Base-by-base conservation (phyloP, 92 coral and sea anemone species). In the Porites cylindrica region DNA sequence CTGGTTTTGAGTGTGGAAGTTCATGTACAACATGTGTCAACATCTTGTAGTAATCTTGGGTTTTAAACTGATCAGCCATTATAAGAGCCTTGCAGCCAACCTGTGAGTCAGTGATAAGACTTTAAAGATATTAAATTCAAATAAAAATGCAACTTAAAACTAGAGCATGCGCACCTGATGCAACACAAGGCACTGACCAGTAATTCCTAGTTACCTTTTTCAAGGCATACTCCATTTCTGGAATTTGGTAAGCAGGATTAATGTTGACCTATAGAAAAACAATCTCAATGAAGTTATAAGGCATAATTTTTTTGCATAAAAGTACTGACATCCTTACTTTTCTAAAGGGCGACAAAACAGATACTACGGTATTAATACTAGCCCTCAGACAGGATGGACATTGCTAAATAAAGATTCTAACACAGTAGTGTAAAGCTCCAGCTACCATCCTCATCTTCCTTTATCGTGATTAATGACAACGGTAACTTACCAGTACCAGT, bases 71-170 rank as follows among this genome's bases (percentile, higher is more conserved):
- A 69, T 94, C 92, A 1, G 89, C 89, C 95, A 96, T 94, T 20
- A 97, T 79, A 50, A 97, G 83, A 5, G 97, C 99, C 77, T 97
- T 97, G 78, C 99, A 97, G 26, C 96, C 96, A 84, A 97, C 99
- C 99, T 97, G 29, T 24, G 69, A 60, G 60, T 29, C 38, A 77
- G 17, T 29, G 9, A 59, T 76, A 21, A 20, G 13, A 73, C 3
- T 12, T 9, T 4, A 47, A 10, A 38, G 56, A 3, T 38, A 38
- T 38, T 38, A 38, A 38, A 4, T 38, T 4, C 4, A 38, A 38
- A 38, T 38, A 38, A 38, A 38, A 38, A 38, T 38, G 47, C 47
- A 38, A 38, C 47, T 38, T 38, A 38, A 38, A 38, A 38, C 47
- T 38, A 38, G 47, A 38, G 7, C 47, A 38, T 5, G 23, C 23